phyloP scores from a whole-genome alignment of 2,113 vertebrate species.

The Phalacrocorax aristotelis region DNA sequence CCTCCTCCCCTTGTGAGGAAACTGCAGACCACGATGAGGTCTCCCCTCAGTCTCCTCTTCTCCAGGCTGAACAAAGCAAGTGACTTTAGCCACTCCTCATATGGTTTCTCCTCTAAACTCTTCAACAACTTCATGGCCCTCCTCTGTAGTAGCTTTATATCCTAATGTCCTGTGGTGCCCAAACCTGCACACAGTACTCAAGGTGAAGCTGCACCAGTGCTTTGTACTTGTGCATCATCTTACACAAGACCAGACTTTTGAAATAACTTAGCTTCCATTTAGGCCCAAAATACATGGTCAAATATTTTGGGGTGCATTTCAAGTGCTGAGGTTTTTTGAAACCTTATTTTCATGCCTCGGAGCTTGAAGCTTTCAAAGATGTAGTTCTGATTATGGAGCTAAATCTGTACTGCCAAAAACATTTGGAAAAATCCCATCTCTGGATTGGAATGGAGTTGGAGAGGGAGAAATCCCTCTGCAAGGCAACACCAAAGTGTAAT shows the following conservation, averaged over 20 bases:
- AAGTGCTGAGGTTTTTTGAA: background rate
- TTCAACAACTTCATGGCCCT: no score
- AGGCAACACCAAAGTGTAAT: background rate
- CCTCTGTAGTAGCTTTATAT: no score
- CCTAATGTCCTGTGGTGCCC: no score
- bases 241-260: background rate
- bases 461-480: background rate
- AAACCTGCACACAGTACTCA: no score
- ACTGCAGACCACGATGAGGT: no score
- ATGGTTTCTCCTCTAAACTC: no score
- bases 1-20: no score
- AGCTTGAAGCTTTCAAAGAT: background rate
- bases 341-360: background rate
- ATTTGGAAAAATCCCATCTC: background rate
- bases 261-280: background rate
- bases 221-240: background rate
- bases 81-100: no score
- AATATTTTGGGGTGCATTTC: background rate
- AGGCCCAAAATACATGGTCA: background rate
- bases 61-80: no score
- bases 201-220: no score
- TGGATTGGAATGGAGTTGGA: no score
- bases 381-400: background rate
- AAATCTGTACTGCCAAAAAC: background rate
- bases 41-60: no score